Percentiles rank a stretch among this genome's conserved stretches.
Evolutionary conservation across 2,888 invertebrate species (phyloP).

Genomic region (Dicycla oo): DNA sequence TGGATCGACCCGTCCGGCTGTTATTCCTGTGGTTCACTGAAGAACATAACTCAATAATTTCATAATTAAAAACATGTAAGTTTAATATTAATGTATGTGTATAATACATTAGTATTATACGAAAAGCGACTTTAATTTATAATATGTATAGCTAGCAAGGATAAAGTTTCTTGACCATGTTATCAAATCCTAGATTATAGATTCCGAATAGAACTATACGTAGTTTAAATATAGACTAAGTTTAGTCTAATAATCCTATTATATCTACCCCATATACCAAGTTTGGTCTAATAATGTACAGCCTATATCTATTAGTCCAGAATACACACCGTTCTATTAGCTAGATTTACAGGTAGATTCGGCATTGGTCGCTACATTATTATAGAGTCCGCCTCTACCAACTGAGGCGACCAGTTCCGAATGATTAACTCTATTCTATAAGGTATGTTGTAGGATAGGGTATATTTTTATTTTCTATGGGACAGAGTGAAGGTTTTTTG

Average conservation of each 20-base stretch:
- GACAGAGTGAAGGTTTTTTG: background rate
- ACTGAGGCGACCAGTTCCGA: conserved; percentile 29
- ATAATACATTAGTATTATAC: too few relatives aligned
- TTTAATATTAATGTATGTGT: too few relatives aligned
- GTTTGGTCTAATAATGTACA: conserved; percentile 1
- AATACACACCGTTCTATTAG: background rate
- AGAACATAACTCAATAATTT: too few relatives aligned
- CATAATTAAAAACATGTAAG: too few relatives aligned
- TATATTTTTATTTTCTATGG: background rate
- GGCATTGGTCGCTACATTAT: conserved; percentile 10
- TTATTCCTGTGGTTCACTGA: too few relatives aligned
- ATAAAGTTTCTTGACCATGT: background rate
- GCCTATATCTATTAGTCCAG: conserved; percentile 6
- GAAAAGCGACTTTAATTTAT: too few relatives aligned
- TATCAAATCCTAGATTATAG: background rate
- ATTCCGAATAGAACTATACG: background rate
- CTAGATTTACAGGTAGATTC: conserved; percentile 26
- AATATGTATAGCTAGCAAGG: background rate
- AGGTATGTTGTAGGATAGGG: background rate
- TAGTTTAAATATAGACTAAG: conserved; percentile 13
- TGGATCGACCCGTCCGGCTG: too few relatives aligned
- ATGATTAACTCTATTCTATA: conserved; percentile 40
- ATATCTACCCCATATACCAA: too few relatives aligned
- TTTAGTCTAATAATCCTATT: too few relatives aligned
- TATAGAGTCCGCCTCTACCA: conserved; percentile 11